Evolutionary conservation across 2,113 vertebrate genomes (phyloP), one percentile per base, ranked within the genome.

Genomic region (Anguilla japonica): DNA sequence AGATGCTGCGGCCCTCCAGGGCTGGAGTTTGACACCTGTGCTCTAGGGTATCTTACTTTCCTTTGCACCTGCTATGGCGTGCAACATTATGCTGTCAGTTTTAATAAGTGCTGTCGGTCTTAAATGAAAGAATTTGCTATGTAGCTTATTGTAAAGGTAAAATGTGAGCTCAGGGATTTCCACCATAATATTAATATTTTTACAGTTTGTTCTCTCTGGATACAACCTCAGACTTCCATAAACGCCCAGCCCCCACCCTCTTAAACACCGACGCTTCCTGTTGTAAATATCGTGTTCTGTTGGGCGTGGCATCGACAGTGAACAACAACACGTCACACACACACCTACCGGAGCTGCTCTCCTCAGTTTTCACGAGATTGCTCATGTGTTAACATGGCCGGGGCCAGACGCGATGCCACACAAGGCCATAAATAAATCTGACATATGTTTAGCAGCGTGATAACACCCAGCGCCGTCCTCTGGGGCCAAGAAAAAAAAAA

Each of bases 381-480:
- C 57, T 60, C 57, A 18, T 60, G 57, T 60, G 11, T 16, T 60
- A 2, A 18, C 57, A 60, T 18, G 57, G 57, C 15, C 9, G 18
- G 57, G 57, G 14, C 13, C 57, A 60, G 57, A 14, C 11, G 18
- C 9, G 14, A 16, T 14, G 15, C 57, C 57, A 18, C 60, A 67
- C 22, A 26, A 67, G 60, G 22, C 20, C 5, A 67, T 22, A 26
- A 67, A 67, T 26, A 26, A 26, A 67, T 6, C 86, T 92, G 90
- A 92, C 89, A 91, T 90, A 90, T 92, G 89, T 91, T 90, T 41
- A 87, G 88, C 85, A 85, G 91, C 85, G 91, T 94, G 92, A 94
- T 95, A 93, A 93, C 94, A 91, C 90, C 40, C 78, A 91, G 91
- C 89, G 91, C 89, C 88, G 83, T 93, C 91, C 92, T 67, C 88